Conservation (phyloP, 2,888 invertebrate genomes). For the Mycogona germanica region DNA sequence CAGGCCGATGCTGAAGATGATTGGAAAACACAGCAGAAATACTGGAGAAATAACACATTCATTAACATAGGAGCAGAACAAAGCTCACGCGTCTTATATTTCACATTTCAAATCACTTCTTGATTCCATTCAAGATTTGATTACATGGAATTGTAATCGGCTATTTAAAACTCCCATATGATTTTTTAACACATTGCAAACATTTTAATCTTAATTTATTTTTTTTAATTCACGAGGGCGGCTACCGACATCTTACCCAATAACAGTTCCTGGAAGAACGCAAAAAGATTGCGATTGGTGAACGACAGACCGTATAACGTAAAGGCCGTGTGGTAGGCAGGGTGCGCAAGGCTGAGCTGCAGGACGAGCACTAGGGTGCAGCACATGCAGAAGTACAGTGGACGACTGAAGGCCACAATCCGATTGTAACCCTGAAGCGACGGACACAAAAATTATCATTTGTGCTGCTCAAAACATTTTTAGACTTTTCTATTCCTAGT, state of each 20-base stretch:
- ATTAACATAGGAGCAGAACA: too few relatives aligned
- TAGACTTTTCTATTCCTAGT: too few relatives aligned
- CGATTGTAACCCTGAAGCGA: constrained; percentile 67
- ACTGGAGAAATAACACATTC: constrained; percentile 36
- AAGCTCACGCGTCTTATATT: too few relatives aligned
- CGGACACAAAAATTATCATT: too few relatives aligned
- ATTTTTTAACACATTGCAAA: not conserved
- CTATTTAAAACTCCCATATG: too few relatives aligned
- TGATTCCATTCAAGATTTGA: too few relatives aligned
- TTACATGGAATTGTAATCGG: too few relatives aligned
- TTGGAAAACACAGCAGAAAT: constrained; percentile 77
- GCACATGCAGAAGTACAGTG: constrained; percentile 84
- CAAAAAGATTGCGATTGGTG: constrained; percentile 49
- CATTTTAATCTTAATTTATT: too few relatives aligned
- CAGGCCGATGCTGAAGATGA: constrained; percentile 87
- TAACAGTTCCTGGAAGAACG: constrained; percentile 56
- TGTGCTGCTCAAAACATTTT: too few relatives aligned
- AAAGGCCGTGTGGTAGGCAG: constrained; percentile 33
- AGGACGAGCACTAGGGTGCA: constrained; percentile 40
- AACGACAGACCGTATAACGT: constrained; percentile 38
- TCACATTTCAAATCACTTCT: too few relatives aligned
- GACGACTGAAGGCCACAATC: constrained; percentile 83
- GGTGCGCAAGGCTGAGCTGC: constrained; percentile 33
- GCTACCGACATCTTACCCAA: constrained; percentile 39
- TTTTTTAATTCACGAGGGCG: not conserved